Base-by-base conservation (phyloP, 2,797 vertebrate species). In the Tympanoctomys barrerae region DNA sequence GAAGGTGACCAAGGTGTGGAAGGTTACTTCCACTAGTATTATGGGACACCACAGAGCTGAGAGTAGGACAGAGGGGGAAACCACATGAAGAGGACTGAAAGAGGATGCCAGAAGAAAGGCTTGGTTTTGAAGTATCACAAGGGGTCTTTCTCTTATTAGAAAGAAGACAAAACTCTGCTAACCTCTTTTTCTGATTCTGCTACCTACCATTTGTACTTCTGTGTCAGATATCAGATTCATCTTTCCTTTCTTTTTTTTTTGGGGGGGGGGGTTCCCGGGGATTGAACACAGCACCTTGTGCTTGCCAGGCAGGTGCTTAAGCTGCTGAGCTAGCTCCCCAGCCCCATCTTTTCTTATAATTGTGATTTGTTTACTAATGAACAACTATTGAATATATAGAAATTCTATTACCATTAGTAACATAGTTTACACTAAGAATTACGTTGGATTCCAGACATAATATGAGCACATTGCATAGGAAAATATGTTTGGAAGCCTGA, bases 401-500 rank as follows among this genome's bases (percentile, higher is more conserved):
- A 31, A 8, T 59, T 31, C 1, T 66, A 22, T 95, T 70, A 11
- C 24, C 77, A 2, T 62, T 70, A 52, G 70, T 36, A 49, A 89
- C 42, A 39, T 68, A 57, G 57, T 79, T 80, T 61, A n/a, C 79
- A 36, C 39, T 66, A 71, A 49, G 75, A 62, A 62, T 73, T 86
- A 57, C 80, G 36, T 57, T 52, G 22, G 19, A 16, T 73, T 54
- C n/a, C 14, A 46, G 39, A 90, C 18, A 54, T 59, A 52, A 84
- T 19, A 64, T 6, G 71, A 79, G 5, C 54, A 42, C 42, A 80
- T 85, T 42, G 54, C 71, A 59, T 1, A 52, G 49, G 28, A 75
- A 88, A 86, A n/a, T 46, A 1, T 71, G 18, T 90, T 92, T 91
- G 83, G n/a, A 88, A 86, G 92, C 85, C 82, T 78, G 26, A 88